A percentile compares a stretch with the other conserved stretches of the same genome.
These are phyloP conservation scores for Tangara arthus DNA, from an alignment of 2,797 vertebrate species.

Conservation along the genomic window DNA sequence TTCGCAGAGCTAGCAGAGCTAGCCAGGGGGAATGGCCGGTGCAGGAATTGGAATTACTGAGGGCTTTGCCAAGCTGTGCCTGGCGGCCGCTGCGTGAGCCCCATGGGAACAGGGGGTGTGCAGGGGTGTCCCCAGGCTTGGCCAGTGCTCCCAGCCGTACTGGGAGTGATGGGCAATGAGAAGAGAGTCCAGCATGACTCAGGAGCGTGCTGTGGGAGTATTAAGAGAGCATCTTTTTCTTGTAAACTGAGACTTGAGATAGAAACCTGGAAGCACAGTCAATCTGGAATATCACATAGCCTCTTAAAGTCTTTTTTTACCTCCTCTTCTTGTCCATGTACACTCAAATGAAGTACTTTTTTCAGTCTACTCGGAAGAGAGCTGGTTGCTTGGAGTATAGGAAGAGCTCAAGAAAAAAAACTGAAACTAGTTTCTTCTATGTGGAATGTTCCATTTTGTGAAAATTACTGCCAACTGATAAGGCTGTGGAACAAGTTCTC, in stretches of 20 bases:
- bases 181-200: background rate
- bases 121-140: background rate
- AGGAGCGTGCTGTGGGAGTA: background rate
- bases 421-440: background rate
- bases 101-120: background rate
- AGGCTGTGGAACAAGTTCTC: background rate
- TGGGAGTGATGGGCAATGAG: background rate
- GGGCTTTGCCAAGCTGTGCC: background rate
- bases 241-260: background rate
- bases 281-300: background rate
- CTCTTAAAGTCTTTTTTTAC: background rate
- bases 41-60: background rate
- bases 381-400: background rate
- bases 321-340: background rate
- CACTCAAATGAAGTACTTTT: background rate
- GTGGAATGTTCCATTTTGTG: background rate
- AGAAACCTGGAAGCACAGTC: background rate
- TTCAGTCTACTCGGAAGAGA: background rate
- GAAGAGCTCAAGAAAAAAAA: background rate
- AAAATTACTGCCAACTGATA: background rate
- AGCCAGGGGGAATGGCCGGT: background rate
- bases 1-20: background rate
- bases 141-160: accelerated
- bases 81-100: background rate
- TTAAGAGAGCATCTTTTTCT: background rate